phyloP scores from a whole-genome alignment of 1,140 invertebrate genomes.

The Brachionus paranguensis region DNA sequence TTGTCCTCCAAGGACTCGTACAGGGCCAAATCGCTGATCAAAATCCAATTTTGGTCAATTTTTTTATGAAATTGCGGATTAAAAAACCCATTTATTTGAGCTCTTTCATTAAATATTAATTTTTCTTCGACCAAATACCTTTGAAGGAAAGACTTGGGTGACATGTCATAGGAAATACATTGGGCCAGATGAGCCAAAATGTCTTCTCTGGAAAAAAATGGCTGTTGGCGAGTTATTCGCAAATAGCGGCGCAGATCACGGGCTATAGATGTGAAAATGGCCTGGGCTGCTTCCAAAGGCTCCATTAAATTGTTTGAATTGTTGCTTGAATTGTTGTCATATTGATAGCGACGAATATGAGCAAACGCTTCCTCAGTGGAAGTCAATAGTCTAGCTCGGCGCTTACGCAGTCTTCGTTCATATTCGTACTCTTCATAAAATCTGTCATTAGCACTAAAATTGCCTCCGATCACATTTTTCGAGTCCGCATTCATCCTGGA shows the following conservation, averaged over 20 bases:
- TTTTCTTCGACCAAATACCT: constrained; percentile 62
- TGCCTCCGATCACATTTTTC: background rate
- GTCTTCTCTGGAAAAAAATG: constrained; percentile 83
- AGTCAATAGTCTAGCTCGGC: constrained; percentile 78
- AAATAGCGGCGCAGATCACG: constrained; percentile 91
- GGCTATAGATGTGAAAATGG: constrained; percentile 90
- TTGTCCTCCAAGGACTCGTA: background rate
- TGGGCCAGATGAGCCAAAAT: constrained; percentile 77
- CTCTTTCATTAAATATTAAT: constrained; percentile 45
- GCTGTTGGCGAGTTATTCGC: constrained; percentile 85
- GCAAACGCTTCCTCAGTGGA: constrained; percentile 94
- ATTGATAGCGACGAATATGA: constrained; percentile 67
- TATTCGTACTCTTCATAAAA: constrained; percentile 97
- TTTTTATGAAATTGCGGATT: constrained; percentile 20
- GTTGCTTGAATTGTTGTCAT: background rate
- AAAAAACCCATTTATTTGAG: background rate
- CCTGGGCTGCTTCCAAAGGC: constrained; percentile 83
- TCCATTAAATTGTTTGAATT: constrained; percentile 67
- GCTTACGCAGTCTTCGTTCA: constrained; percentile 80
- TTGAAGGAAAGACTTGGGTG: constrained; percentile 82
- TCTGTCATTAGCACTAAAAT: constrained; percentile 52
- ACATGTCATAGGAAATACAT: constrained; percentile 83
- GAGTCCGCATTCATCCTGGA: background rate
- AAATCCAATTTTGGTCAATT: constrained; percentile 38
- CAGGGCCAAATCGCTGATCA: constrained; percentile 1